Base-by-base conservation (phyloP, 2,797 vertebrate species). In the Oryzias dopingdopingensis region DNA sequence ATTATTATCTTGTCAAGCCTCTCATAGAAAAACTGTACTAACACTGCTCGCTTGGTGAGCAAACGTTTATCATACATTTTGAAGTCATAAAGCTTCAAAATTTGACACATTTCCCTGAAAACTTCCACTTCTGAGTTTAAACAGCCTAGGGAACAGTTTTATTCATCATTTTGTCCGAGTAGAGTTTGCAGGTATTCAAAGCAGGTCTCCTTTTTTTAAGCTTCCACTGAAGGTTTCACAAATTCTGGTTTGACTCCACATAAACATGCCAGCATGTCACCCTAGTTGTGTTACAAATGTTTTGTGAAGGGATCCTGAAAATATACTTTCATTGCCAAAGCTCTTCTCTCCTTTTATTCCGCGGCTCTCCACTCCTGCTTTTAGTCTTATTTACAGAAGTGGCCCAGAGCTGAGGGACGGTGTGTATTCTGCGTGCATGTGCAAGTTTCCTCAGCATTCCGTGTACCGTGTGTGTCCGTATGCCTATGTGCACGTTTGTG, bases 301-400 rank as follows among this genome's bases (percentile, higher is more conserved):
- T 12, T 6, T 49, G 26, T 29, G 64, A 1, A 1, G 16, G 48
- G 62, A 80, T 69, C 71, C 56, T 56, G 50, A 37, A 68, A 65
- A 70, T 60, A 48, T 14, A 58, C 61, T 14, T 66, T 52, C 24
- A 68, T 71, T 81, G 66, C 65, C 59, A 45, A 29, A 45, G 44
- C 64, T 37, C 56, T 55, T 47, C 49, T 67, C 46, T 51, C 32
- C 29, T 50, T 49, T 60, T 54, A 56, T 63, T 61, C 62, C 41
- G 52, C 52, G 46, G 44, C 44, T 67, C 41, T 56, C 23, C 40
- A 23, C 59, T 77, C 65, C 65, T 42, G 45, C 64, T 84, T 83
- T 70, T 51, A 44, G 65, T 64, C 51, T 83, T 88, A 86, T 86
- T 87, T 83, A 87, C 85, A 72, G 52, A 58, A 76, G 58, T 60